phyloP scores from a whole-genome alignment of 1,140 invertebrate species.

The Diorhabda carinulata region DNA sequence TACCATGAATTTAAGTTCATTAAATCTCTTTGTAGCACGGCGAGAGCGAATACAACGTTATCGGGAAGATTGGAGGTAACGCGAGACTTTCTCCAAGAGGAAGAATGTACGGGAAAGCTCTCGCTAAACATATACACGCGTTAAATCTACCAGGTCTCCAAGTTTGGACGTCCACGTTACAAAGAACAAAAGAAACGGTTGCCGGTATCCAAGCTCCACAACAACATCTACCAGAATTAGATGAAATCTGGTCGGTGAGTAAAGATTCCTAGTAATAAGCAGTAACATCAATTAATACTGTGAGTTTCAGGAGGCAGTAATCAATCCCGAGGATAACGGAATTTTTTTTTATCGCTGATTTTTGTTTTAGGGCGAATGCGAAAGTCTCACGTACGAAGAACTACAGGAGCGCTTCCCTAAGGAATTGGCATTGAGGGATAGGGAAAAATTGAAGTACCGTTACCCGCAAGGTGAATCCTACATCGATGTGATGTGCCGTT shows the following conservation, averaged over 20 bases:
- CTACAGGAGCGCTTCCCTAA: slow-evolving; percentile 85
- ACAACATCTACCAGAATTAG: slow-evolving; percentile 73
- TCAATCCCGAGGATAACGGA: too few relatives aligned
- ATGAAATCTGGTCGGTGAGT: slow-evolving; percentile 85
- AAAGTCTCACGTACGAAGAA: slow-evolving; percentile 90
- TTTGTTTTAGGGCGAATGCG: slow-evolving; percentile 77
- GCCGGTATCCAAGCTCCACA: slow-evolving; percentile 74
- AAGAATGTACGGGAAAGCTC: slow-evolving; percentile 69
- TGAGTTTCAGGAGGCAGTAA: too few relatives aligned
- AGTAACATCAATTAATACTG: too few relatives aligned
- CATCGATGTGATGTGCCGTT: slow-evolving; percentile 78
- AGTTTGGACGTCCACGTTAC: slow-evolving; percentile 84
- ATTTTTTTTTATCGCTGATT: background rate
- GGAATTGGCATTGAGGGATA: slow-evolving; percentile 86
- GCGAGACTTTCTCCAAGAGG: slow-evolving; percentile 78
- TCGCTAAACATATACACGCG: slow-evolving; percentile 72
- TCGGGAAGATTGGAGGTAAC: slow-evolving; percentile 89
- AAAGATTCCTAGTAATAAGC: background rate
- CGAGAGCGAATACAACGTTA: slow-evolving; percentile 86
- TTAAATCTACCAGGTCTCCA: slow-evolving; percentile 64
- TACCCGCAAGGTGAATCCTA: slow-evolving; percentile 92
- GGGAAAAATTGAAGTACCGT: slow-evolving; percentile 88
- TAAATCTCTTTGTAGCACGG: slow-evolving; percentile 67
- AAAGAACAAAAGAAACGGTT: slow-evolving; percentile 84
- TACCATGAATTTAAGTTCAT: too few relatives aligned